Conservation (phyloP, 1,140 invertebrate genomes). For the Pygmarrhopalites habei region DNA sequence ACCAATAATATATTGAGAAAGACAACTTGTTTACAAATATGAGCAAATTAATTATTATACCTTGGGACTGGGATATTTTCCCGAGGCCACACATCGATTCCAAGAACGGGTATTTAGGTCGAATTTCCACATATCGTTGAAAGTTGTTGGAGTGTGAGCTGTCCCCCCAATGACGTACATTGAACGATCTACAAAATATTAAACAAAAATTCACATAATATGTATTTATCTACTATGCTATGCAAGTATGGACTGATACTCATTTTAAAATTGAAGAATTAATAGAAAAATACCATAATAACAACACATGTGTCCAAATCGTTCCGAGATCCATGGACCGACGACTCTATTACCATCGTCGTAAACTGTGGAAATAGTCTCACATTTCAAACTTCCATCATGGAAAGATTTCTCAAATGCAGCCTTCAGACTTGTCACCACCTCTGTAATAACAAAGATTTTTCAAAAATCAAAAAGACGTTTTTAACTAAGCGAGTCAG, state of each 20-base stretch:
- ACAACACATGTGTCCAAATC: constrained; percentile 39
- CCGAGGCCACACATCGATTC: constrained; percentile 69
- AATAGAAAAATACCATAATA: constrained; percentile 29
- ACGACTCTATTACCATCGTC: constrained; percentile 10
- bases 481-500: constrained; percentile 4
- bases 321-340: constrained; percentile 26
- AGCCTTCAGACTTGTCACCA: constrained; percentile 13
- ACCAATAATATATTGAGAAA: no score
- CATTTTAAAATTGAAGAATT: no score
- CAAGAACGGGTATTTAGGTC: constrained; percentile 77
- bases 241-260: background rate
- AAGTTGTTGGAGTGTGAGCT: constrained; percentile 86
- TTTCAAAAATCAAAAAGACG: constrained; percentile 6
- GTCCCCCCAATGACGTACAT: constrained; percentile 55
- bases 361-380: background rate
- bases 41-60: no score
- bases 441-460: constrained; percentile 24
- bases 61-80: constrained; percentile 91
- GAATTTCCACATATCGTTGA: constrained; percentile 93
- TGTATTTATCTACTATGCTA: background rate
- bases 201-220: constrained; percentile 4
- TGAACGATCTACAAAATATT: constrained; percentile 25
- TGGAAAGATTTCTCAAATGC: constrained; percentile 32
- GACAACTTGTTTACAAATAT: no score
- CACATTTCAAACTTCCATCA: constrained; percentile 32